phyloP scores from a whole-genome alignment of 2,113 vertebrate species.

The Lepus americanus region DNA sequence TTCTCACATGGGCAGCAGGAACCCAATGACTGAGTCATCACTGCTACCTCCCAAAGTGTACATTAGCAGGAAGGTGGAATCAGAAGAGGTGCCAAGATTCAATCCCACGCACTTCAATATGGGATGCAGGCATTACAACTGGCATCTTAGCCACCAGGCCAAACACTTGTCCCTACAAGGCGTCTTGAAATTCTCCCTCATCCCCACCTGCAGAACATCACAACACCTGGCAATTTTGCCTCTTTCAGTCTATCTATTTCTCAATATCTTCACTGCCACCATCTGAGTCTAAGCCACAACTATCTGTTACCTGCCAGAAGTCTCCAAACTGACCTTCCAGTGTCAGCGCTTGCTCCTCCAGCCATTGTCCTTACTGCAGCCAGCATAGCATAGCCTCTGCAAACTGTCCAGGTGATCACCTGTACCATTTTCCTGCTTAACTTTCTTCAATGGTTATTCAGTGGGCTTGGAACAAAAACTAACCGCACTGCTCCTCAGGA shows the following conservation, averaged over 20 bases:
- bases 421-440: not conserved
- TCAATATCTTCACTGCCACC: not conserved
- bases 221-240: not conserved
- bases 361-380: not conserved
- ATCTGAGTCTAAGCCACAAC: not conserved
- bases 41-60: too few relatives aligned
- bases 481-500: not conserved
- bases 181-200: not conserved
- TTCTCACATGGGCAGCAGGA: too few relatives aligned
- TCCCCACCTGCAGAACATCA: not conserved
- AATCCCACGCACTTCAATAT: too few relatives aligned
- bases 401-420: not conserved
- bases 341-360: not conserved
- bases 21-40: too few relatives aligned
- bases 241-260: not conserved
- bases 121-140: too few relatives aligned
- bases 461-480: not conserved
- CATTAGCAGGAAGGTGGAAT: too few relatives aligned
- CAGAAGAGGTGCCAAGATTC: too few relatives aligned
- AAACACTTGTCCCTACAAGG: not conserved
- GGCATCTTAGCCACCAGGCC: too few relatives aligned
- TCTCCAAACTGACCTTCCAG: not conserved
- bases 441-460: not conserved
- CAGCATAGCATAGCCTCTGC: not conserved
- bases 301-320: not conserved